phyloP scores from a whole-genome alignment of 1,140 invertebrate genomes.

The Hylaeus volcanicus region DNA sequence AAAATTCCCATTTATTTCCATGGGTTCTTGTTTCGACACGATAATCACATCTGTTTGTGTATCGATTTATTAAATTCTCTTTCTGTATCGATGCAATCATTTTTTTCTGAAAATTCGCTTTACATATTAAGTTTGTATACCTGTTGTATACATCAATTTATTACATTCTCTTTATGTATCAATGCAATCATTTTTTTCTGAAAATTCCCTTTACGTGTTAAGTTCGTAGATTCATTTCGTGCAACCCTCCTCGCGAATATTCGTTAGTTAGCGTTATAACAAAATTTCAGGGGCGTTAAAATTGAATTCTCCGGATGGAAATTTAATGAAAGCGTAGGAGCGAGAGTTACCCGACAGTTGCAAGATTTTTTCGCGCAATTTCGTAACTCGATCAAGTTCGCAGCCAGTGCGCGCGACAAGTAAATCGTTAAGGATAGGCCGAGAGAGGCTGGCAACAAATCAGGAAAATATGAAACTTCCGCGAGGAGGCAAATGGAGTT shows the following conservation, averaged over 20 bases:
- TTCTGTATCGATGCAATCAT: too few species aligned
- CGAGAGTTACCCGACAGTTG: background rate
- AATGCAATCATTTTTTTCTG: too few species aligned
- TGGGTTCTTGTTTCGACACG: too few species aligned
- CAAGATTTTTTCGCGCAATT: background rate
- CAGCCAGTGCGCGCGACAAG: background rate
- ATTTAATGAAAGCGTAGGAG: background rate
- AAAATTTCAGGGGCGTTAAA: background rate
- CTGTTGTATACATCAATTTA: too few species aligned
- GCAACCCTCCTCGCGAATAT: background rate
- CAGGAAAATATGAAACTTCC: constrained; percentile 6
- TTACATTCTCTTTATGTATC: too few species aligned
- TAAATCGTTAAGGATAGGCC: background rate
- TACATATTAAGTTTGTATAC: too few species aligned
- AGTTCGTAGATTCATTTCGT: too few species aligned
- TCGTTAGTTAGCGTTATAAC: background rate
- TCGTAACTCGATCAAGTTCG: constrained; percentile 1
- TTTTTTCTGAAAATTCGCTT: too few species aligned
- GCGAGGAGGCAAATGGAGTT: background rate
- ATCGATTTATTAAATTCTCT: too few species aligned
- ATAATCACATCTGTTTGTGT: too few species aligned
- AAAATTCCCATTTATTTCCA: too few species aligned
- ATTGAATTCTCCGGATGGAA: background rate
- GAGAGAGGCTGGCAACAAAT: background rate
- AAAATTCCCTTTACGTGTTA: too few species aligned